Percentiles rank a stretch among this genome's conserved stretches.
Conservation (phyloP, 2,113 vertebrate species). For the Lycaon pictus region DNA sequence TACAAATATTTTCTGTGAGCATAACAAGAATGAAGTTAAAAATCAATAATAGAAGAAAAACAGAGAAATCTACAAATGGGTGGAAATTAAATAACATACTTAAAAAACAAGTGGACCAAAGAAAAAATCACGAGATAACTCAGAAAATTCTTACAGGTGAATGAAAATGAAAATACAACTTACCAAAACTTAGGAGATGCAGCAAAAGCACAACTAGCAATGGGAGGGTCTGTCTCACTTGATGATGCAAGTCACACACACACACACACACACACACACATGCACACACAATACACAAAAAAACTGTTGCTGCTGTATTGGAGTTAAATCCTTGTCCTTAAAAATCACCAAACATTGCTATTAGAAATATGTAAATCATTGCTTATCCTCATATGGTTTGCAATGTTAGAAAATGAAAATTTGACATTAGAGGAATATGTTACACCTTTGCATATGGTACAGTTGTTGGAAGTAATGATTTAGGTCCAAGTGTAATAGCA, state of each 20-base stretch:
- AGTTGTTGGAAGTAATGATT: background rate
- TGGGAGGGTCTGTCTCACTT: background rate
- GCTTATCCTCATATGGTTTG: background rate
- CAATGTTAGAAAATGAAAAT: background rate
- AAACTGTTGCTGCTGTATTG: background rate
- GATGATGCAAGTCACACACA: background rate
- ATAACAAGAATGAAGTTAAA: background rate
- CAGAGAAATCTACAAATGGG: background rate
- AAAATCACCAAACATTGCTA: background rate
- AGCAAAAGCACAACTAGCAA: background rate
- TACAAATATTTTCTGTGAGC: background rate
- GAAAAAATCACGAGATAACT: background rate
- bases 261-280: too few species aligned
- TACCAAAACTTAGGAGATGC: background rate
- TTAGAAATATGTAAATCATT: background rate
- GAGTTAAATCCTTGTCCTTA: background rate
- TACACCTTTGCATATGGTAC: background rate
- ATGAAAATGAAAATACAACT: background rate
- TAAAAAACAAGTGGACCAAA: background rate
- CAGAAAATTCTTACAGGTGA: background rate
- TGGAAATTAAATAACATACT: background rate
- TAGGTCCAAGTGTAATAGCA: background rate
- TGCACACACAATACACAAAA: too few species aligned
- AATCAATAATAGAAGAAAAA: background rate
- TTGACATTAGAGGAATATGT: background rate